Base-by-base conservation (phyloP, 2,888 invertebrate genomes). In the Mellilla xanthometata region DNA sequence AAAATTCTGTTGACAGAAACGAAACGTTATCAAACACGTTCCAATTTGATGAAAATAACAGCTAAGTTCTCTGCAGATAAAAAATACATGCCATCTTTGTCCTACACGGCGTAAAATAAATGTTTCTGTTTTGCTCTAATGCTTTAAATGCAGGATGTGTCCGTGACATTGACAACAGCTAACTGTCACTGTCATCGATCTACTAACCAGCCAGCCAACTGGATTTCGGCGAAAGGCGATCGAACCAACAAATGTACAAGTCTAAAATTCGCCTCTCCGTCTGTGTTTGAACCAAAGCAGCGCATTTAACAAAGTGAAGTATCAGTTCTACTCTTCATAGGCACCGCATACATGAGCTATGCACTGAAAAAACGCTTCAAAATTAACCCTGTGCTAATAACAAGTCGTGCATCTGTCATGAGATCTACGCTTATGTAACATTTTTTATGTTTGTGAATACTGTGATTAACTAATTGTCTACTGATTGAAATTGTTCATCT, bases 341-440 rank as follows among this genome's bases (percentile, higher is more conserved):
- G 65, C 72, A 68, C 72, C 56, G 64, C 52, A 51, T 58, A 65
- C 49, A 54, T 52, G 65, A 62, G 70, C 71, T 68, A 83, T 83
- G 81, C 72, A 69, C 64, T 76, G 61, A 72, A 66, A 80, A 86
- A 86, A 78, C 76, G 75, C 76, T 79, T 75, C 51, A 56, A 60
- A 63, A 65, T 62, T 62, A 61, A 41, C 39, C 12, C 12, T 30
- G 41, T 48, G 40, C 38, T 32, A 35, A 33, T 58, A 68, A 62
- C 56, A 63, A 67, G 64, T 62, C 65, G 66, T 66, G 60, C 58
- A 67, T 57, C 75, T 84, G 87, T 86, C 88, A 88, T 84, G 80
- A 76, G 83, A 80, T 70, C 70, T 58, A 54, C 53, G 73, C 88
- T 88, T 88, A 88, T 87, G 87, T 88, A 88, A 88, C 51, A 57